These are phyloP conservation scores for Synchiropus splendidus DNA, from an alignment of 2,113 vertebrate genomes.

Conservation along the genomic window DNA sequence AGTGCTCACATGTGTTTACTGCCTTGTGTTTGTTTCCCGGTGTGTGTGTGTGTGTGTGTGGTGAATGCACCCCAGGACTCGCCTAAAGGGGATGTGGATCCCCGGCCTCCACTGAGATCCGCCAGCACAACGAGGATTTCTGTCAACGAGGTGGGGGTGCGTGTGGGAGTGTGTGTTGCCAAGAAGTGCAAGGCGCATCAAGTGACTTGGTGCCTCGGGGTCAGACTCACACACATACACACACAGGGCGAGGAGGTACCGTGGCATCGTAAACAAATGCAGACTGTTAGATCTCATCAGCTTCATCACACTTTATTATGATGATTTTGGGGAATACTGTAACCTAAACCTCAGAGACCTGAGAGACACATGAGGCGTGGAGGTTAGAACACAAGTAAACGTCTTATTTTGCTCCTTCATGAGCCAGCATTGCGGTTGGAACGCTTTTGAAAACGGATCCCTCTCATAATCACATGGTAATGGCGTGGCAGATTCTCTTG, in stretches of 20 bases:
- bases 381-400: no score
- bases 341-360: slow-evolving; percentile 59
- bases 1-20: slow-evolving; percentile 9
- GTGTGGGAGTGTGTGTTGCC: slow-evolving; percentile 25
- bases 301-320: slow-evolving; percentile 62
- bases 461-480: no score
- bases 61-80: slow-evolving; percentile 69
- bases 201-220: slow-evolving; percentile 69
- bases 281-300: slow-evolving; percentile 64
- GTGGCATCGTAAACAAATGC: slow-evolving; percentile 62
- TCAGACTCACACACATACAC: slow-evolving; percentile 59
- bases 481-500: no score
- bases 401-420: slow-evolving; percentile 39
- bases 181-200: slow-evolving; percentile 50
- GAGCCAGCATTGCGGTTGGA: no score
- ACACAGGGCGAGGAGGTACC: slow-evolving; percentile 46
- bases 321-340: slow-evolving; percentile 60
- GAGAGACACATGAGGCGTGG: slow-evolving; percentile 36
- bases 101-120: slow-evolving; percentile 59
- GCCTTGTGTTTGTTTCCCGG: not conserved
- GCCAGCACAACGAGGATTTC: slow-evolving; percentile 52
- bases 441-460: no score
- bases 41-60: slow-evolving; percentile 12
- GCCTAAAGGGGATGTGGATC: slow-evolving; percentile 68
- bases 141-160: slow-evolving; percentile 43